Evolutionary conservation across 2,797 vertebrate genomes (phyloP).

Genomic region (Pangasius mekongensis): DNA sequence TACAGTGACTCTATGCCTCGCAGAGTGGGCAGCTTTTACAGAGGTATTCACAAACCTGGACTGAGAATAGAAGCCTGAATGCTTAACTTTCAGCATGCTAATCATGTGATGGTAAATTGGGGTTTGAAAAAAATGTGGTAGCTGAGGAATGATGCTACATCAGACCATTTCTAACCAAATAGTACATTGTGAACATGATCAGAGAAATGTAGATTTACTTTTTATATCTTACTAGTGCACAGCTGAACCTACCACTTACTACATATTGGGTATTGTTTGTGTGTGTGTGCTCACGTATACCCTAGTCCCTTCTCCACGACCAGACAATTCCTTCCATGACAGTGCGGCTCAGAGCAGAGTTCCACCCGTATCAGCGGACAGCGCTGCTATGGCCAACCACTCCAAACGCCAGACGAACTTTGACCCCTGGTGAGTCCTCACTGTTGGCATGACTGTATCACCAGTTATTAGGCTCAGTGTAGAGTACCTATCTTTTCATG

Average conservation of each 20-base stretch:
- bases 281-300: neutral
- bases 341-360: slow-evolving; percentile 83
- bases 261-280: neutral
- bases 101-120: neutral
- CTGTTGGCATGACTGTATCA: slow-evolving; percentile 18
- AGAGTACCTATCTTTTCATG: neutral
- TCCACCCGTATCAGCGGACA: slow-evolving; percentile 83
- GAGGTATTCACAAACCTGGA: slow-evolving; percentile 77
- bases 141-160: neutral
- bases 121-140: neutral
- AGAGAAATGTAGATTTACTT: neutral
- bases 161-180: neutral
- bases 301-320: slow-evolving; percentile 92
- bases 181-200: neutral
- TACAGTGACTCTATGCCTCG: slow-evolving; percentile 97
- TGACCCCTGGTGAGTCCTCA: slow-evolving; percentile 87
- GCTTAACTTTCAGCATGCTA: neutral
- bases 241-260: neutral
- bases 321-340: slow-evolving; percentile 94
- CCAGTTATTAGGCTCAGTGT: neutral
- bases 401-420: slow-evolving; percentile 93
- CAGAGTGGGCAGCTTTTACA: slow-evolving; percentile 97
- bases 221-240: neutral
- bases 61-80: neutral
- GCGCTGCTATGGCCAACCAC: slow-evolving; percentile 84